Percentiles rank a stretch among this genome's conserved stretches.
Conservation (phyloP, 2,113 vertebrate species). For the Boulengeromyrus knoepffleri region DNA sequence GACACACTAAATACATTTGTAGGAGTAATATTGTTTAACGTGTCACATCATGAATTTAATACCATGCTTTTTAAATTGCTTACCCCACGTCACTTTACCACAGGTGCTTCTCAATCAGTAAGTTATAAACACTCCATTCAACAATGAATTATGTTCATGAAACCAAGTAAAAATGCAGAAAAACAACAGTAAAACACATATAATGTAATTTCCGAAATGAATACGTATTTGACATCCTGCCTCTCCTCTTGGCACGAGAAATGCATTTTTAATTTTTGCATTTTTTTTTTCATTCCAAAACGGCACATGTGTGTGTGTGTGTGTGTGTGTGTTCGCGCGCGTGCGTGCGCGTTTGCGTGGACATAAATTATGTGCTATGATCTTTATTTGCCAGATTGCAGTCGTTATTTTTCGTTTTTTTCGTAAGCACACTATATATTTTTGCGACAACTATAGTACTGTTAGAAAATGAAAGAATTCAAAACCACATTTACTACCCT, state of each 20-base stretch:
- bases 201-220: not conserved
- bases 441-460: not conserved
- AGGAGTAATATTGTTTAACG: not conserved
- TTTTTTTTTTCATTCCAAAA: not conserved
- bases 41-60: constrained; percentile 1
- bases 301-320: not conserved
- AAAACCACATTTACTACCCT: not conserved
- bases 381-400: not conserved
- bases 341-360: not conserved
- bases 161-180: not conserved
- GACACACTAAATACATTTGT: not conserved
- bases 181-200: not conserved
- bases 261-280: not conserved
- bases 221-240: not conserved
- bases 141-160: not conserved
- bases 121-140: not conserved
- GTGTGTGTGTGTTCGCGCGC: not conserved
- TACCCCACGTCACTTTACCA: not conserved
- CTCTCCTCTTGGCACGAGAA: not conserved
- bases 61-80: not conserved
- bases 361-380: not conserved
- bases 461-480: not conserved
- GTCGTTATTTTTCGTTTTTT: not conserved
- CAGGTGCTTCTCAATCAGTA: not conserved
- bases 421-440: not conserved